Base-by-base conservation (phyloP, 2,113 vertebrate species). In the Melanerpes formicivorus region DNA sequence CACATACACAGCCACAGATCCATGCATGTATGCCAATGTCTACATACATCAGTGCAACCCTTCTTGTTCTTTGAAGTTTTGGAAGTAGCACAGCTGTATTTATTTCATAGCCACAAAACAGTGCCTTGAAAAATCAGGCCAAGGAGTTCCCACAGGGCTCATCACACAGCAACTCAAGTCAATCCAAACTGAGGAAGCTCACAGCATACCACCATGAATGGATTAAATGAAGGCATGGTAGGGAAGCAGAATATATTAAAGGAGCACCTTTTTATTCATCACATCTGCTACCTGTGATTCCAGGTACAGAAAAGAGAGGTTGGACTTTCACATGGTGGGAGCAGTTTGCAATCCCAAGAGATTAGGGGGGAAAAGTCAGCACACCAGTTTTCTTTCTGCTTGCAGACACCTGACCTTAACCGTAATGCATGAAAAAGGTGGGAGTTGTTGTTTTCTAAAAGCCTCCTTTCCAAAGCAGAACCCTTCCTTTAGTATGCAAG, bases 81-180 rank as follows among this genome's bases (percentile, higher is more conserved):
- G 60, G 52, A 87, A 44, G 85, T 62, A 94, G 87, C 84, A 91
- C 82, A 91, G 89, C 62, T 93, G 91, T n/a, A 93, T 87, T 91
- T 87, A 87, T 15, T 90, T 67, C 93, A 82, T 27, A 92, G 82
- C 80, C 95, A 96, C 89, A 71, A n/a, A 77, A 19, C 75, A 56
- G 84, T 0, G 27, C 58, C 60, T 88, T 88, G 75, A 71, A 69
- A 93, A 93, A 65, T 55, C 89, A 94, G 94, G 69, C 91, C 84
- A 65, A 67, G 30, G 27, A 80, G 54, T 14, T 88, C 94, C 91
- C 93, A 92, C 40, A 48, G 93, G 91, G 87, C 94, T 92, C 75
- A 13, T 69, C 25, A 37, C 18, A 18, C n/a, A 67, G 69, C 75
- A 84, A 66, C 79, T 64, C 75, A 72, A 18, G 64, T 84, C 63